Conservation (phyloP, 2,797 vertebrate species). For the Bryconaethiops microstoma region DNA sequence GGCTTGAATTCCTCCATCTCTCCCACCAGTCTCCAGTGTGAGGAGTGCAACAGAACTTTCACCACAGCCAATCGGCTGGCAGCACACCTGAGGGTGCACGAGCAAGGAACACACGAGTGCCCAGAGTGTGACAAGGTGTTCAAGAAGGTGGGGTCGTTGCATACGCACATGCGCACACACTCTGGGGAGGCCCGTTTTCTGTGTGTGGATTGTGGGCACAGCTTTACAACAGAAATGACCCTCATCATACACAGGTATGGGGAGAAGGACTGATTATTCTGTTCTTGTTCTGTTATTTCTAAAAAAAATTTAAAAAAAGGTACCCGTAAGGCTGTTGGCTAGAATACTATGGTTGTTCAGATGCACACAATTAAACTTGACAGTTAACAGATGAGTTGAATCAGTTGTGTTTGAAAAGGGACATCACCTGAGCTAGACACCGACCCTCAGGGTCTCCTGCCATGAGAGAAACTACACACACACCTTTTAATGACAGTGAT, state of each 20-base stretch:
- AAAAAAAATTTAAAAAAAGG: no score
- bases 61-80: constrained; percentile 85
- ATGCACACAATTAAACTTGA: no score
- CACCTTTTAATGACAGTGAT: no score
- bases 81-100: constrained; percentile 85
- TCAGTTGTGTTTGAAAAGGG: no score
- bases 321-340: no score
- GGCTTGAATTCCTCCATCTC: constrained; percentile 16
- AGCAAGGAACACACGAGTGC: constrained; percentile 87
- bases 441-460: no score
- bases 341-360: no score
- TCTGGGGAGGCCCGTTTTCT: constrained; percentile 87
- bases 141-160: constrained; percentile 86
- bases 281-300: no score
- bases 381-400: no score
- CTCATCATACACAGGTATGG: constrained; percentile 86
- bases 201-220: constrained; percentile 89
- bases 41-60: constrained; percentile 83
- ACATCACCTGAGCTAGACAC: no score
- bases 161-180: constrained; percentile 89
- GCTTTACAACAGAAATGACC: constrained; percentile 90
- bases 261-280: no score
- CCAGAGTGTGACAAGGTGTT: constrained; percentile 88
- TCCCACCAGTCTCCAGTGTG: constrained; percentile 69
- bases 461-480: no score